Evolutionary conservation across 2,113 vertebrate species (phyloP).

Genomic region (Conger conger): DNA sequence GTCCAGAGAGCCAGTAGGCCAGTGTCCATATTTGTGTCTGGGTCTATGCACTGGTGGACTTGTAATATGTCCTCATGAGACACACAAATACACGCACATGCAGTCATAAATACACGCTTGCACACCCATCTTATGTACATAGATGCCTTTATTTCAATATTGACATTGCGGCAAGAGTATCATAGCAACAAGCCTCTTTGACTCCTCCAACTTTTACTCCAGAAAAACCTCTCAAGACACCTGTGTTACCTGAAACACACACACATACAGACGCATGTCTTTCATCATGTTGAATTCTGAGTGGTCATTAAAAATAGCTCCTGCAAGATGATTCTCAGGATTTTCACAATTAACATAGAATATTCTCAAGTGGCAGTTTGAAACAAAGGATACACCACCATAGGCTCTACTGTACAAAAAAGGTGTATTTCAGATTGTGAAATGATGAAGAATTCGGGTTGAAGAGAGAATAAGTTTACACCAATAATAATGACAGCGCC

Average conservation of each 20-base stretch:
- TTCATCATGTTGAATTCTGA: not conserved
- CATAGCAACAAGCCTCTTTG: constrained; percentile 24
- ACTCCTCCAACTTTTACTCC: not conserved
- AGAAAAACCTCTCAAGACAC: constrained; percentile 6
- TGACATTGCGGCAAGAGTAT: not conserved
- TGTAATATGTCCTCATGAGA: not conserved
- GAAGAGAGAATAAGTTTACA: not conserved
- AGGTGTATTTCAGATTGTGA: not conserved
- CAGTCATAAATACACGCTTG: not conserved
- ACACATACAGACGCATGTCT: not conserved
- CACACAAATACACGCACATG: not conserved
- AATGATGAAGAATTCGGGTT: not conserved
- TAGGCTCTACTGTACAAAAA: not conserved
- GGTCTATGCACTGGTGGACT: not conserved
- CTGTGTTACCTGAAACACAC: not conserved
- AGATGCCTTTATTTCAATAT: constrained; percentile 30
- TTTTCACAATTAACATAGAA: not conserved
- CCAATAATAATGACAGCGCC: not conserved
- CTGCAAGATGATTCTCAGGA: not conserved
- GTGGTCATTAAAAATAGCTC: not conserved
- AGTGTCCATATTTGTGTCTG: not conserved
- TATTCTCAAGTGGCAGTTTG: not conserved
- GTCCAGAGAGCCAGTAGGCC: not conserved
- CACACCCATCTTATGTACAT: not conserved
- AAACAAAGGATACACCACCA: not conserved